Percentiles rank a stretch among this genome's conserved stretches.
These are phyloP conservation scores for Marasmarcha lunaedactyla DNA, from an alignment of 2,888 invertebrate genomes.

Conservation along the genomic window DNA sequence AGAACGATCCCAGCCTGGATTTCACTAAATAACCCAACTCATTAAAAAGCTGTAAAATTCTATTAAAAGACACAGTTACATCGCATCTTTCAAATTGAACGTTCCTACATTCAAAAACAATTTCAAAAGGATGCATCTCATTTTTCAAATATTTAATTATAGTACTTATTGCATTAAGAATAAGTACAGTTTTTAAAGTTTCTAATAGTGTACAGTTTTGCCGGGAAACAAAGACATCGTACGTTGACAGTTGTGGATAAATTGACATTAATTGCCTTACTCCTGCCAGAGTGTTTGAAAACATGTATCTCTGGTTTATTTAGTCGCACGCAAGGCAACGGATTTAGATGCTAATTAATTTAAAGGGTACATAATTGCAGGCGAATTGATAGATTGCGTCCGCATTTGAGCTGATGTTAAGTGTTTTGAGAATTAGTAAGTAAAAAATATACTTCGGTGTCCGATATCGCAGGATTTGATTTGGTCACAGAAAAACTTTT, in stretches of 20 bases:
- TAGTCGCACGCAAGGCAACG: constrained; percentile 5
- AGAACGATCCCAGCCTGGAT: constrained; percentile 44
- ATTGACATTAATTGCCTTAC: constrained; percentile 61
- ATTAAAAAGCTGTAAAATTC: constrained; percentile 66
- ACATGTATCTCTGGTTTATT: constrained; percentile 26
- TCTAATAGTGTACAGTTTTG: constrained; percentile 11
- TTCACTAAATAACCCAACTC: constrained; percentile 21
- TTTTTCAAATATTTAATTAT: constrained; percentile 2
- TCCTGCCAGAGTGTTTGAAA: constrained; percentile 21
- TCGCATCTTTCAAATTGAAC: constrained; percentile 13
- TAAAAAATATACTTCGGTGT: too few species aligned
- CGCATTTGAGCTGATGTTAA: constrained; percentile 3
- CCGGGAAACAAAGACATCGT: constrained; percentile 41
- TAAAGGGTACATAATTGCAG: constrained; percentile 36
- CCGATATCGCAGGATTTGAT: too few species aligned
- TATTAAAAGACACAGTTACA: constrained; percentile 37
- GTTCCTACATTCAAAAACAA: constrained; percentile 6
- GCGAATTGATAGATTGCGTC: constrained; percentile 35
- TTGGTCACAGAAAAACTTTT: too few species aligned
- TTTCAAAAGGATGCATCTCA: constrained; percentile 11
- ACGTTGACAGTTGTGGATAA: constrained; percentile 56
- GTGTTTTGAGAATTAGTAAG: too few species aligned
- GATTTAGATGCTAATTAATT: constrained; percentile 42
- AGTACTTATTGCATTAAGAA: too few species aligned
- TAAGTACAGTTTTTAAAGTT: too few species aligned